Percentiles rank a stretch among this genome's conserved stretches.
Evolutionary conservation across 2,888 invertebrate genomes (phyloP).

Genomic region (Eugnorisma glareosa): DNA sequence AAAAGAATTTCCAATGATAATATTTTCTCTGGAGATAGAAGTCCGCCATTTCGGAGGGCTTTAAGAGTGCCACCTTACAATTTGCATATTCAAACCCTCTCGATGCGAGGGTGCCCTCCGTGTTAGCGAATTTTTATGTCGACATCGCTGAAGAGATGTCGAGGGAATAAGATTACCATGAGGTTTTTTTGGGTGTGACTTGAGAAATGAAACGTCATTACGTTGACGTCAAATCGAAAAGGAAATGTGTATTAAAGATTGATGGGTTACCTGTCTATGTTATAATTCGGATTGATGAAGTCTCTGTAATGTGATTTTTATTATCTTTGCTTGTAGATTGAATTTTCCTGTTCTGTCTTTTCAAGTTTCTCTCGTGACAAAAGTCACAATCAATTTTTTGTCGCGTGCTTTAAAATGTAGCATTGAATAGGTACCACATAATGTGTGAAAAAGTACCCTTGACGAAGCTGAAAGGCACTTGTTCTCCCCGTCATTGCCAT

Average conservation of each 20-base stretch:
- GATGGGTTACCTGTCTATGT: slow-evolving; percentile 55
- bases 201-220: slow-evolving; percentile 66
- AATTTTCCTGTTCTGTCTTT: not conserved
- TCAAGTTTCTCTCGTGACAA: not conserved
- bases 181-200: slow-evolving; percentile 56
- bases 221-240: slow-evolving; percentile 62
- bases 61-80: slow-evolving; percentile 72
- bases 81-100: slow-evolving; percentile 75
- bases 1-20: slow-evolving; percentile 73
- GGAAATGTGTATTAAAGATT: slow-evolving; percentile 62
- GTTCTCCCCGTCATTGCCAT: too few species aligned
- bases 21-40: slow-evolving; percentile 72
- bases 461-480: too few species aligned
- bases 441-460: too few species aligned
- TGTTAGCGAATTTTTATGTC: slow-evolving; percentile 66
- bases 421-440: not conserved
- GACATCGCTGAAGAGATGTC: slow-evolving; percentile 63
- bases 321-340: slow-evolving; percentile 11
- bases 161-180: slow-evolving; percentile 66
- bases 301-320: slow-evolving; percentile 24
- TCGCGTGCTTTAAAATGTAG: not conserved
- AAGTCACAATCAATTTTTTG: not conserved
- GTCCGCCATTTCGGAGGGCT: slow-evolving; percentile 61
- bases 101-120: slow-evolving; percentile 64
- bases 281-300: slow-evolving; percentile 61